Base-by-base conservation (phyloP, 2,888 invertebrate species). In the Hyles lineata region DNA sequence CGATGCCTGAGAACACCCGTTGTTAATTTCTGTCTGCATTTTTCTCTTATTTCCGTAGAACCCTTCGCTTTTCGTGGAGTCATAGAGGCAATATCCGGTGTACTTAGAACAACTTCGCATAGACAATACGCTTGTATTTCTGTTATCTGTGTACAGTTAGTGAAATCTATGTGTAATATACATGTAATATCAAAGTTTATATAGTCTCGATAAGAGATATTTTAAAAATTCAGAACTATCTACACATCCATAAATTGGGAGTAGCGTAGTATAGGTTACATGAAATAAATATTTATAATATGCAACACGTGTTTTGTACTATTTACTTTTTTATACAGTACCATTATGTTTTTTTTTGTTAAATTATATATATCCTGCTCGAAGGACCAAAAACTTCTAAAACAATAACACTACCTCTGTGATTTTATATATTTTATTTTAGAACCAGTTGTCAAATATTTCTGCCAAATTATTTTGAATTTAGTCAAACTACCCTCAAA, bases 261-360 rank as follows among this genome's bases (percentile, higher is more conserved):
- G 78, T 80, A 79, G 80, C 75, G 75, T 80, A 81, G 83, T 78
- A 74, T 81, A 80, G 80, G 77, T 76, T 75, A 82, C 77, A 73
- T 80, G 77, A 76, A 83, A 83, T 83, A 83, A 81, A 81, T 80
- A 81, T 81, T 83, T 82, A 80, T 81, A 79, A 78, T 77, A 79
- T 72, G 76, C 76, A 70, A 74, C 72, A 76, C 77, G 78, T 81
- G 78, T 83, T 82, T 78, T 71, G 32, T 71, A 74, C 70, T 73
- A 29, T 71, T 55, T 4, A 23, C 50, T 59, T 58, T 63, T 69
- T 61, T 32, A 15, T 19, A 25, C 21, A 35, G 35, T 67, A 52
- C 17, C 15, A 52, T 15, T 52, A 17, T 8, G 11, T 21, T 17
- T 43, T 67, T 23, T 50, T 50, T 23, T 15, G 15, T 15, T 11